Conservation (phyloP, 2,888 invertebrate genomes). For the Eustalomyia histrio region DNA sequence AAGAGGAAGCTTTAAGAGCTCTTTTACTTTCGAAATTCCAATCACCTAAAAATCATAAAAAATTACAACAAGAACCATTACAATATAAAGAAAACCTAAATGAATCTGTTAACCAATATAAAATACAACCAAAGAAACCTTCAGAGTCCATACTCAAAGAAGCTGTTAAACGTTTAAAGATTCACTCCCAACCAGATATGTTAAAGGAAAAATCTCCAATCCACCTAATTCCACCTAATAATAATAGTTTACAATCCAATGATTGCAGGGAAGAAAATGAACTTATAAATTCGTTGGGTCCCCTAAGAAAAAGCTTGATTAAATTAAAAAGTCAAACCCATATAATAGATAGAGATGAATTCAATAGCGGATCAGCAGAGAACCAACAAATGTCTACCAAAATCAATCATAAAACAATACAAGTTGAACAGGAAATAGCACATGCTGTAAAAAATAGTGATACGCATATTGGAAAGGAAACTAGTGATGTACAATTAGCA, state of each 20-base stretch:
- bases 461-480: too few relatives aligned
- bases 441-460: too few relatives aligned
- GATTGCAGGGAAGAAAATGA: conserved; percentile 14
- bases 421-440: not conserved
- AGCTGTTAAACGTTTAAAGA: conserved; percentile 75
- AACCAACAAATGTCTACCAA: not conserved
- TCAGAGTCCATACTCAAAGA: conserved; percentile 74
- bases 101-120: not conserved
- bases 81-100: not conserved
- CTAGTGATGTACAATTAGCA: not conserved
- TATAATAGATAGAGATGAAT: not conserved
- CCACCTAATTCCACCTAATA: not conserved
- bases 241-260: not conserved
- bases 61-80: not conserved
- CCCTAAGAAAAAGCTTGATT: conserved; percentile 7
- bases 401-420: too few relatives aligned
- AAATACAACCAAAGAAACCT: conserved; percentile 47
- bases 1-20: conserved; percentile 75
- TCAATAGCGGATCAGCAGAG: not conserved
- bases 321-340: conserved; percentile 13
- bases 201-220: conserved; percentile 4
- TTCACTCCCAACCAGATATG: conserved; percentile 39
- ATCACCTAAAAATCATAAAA: conserved; percentile 65
- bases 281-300: not conserved
- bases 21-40: conserved; percentile 73